A percentile compares a stretch with the other conserved stretches of the same genome.
These are phyloP conservation scores for Psettodes erumei DNA, from an alignment of 2,113 vertebrate species.

Conservation along the genomic window DNA sequence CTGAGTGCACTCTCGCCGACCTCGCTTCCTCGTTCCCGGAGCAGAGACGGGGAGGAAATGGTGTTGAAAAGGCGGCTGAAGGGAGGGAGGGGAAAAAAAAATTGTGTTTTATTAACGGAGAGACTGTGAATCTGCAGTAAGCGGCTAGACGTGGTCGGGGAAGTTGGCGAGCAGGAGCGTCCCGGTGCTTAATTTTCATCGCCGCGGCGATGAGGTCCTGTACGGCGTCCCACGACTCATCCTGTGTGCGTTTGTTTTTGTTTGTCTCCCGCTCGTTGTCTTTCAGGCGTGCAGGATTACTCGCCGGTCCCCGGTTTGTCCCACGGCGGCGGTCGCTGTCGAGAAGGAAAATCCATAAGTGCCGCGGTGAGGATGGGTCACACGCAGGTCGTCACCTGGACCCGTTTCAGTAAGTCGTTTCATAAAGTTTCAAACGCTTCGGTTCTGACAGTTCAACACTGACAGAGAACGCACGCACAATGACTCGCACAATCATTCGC, in stretches of 20 bases:
- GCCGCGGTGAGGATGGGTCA: neutral
- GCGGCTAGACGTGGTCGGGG: too few relatives aligned
- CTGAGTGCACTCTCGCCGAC: slow-evolving; percentile 71
- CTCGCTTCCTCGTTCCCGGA: slow-evolving; percentile 60
- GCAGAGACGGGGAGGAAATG: slow-evolving; percentile 46
- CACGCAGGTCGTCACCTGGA: too few relatives aligned
- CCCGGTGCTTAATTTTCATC: slow-evolving; percentile 12
- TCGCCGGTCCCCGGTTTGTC: neutral
- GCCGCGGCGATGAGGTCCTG: slow-evolving; percentile 18
- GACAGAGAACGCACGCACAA: too few relatives aligned
- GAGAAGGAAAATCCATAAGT: neutral
- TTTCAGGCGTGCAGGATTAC: neutral
- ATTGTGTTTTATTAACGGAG: slow-evolving; percentile 39
- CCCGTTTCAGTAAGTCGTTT: too few relatives aligned
- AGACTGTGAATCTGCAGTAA: too few relatives aligned
- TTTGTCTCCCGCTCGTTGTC: neutral
- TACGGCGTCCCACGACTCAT: too few relatives aligned
- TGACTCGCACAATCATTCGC: too few relatives aligned
- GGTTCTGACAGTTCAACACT: too few relatives aligned
- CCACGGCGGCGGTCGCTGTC: too few relatives aligned
- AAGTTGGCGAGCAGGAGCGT: too few relatives aligned
- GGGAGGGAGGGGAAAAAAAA: neutral
- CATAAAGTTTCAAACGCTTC: too few relatives aligned
- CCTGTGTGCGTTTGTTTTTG: too few relatives aligned
- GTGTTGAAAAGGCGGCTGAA: slow-evolving; percentile 46